Base-by-base conservation (phyloP, 2,888 invertebrate genomes). In the Cosmia trapezina region DNA sequence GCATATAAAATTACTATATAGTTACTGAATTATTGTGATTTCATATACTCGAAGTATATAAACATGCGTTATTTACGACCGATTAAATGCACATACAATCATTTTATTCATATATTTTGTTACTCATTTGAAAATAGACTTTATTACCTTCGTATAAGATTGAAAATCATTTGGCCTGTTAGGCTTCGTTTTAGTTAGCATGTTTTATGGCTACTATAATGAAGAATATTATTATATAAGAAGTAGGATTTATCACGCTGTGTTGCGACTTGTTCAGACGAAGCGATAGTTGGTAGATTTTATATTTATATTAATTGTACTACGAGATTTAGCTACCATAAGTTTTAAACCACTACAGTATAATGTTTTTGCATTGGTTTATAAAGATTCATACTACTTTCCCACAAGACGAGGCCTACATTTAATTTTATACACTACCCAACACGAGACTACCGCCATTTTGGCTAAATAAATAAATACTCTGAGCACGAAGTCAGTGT, bases 51-150 rank as follows among this genome's bases (percentile, higher is more conserved):
- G 47, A 60, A 61, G 43, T 64, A 61, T 60, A 70, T 68, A 75
- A 78, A 70, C 76, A 84, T 73, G 74, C 85, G 76, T 84, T 81
- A 86, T 73, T 76, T 79, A 77, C 80, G 79, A 78, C 70, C 75
- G 65, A 68, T 75, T 71, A 73, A 69, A 75, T 66, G 70, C 60
- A 76, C 69, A 70, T 62, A 69, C 57, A 74, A 68, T 65, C 53
- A 81, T 70, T 76, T 71, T 83, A 79, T 73, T 69, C 65, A 37
- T 70, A 72, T 81, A 83, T 73, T 87, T 83, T 49, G 51, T 79
- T 89, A 89, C 65, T 85, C 82, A 88, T 82, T 89, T 82, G 86
- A 91, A 92, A 90, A 90, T 92, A 90, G 72, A 89, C 80, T 88
- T 85, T 89, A 86, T 80, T 4, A 22, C 33, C 45, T 72, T 72